These are phyloP conservation scores for Fundulus diaphanus DNA, from an alignment of 2,797 vertebrate species.

Conservation along the genomic window DNA sequence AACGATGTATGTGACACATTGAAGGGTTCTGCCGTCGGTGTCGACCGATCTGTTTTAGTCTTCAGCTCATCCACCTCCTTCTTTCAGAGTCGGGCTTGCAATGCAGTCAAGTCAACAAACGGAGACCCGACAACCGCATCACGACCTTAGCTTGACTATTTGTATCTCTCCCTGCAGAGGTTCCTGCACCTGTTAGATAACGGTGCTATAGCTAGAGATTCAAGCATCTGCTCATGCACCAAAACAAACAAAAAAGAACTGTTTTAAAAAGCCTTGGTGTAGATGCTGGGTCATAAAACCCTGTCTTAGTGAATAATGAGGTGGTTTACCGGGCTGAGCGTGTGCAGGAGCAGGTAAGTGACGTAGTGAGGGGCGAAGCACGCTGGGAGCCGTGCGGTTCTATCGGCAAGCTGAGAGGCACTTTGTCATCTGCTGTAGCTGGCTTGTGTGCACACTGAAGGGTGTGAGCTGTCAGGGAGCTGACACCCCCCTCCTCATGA, in stretches of 20 bases:
- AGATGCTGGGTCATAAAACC: conserved; percentile 66
- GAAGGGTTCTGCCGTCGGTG: not conserved
- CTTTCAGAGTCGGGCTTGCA: not conserved
- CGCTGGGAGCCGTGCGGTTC: conserved; percentile 66
- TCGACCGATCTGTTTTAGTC: not conserved
- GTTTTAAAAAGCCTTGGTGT: conserved; percentile 33
- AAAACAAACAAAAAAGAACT: conserved; percentile 21
- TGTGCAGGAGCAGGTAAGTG: conserved; percentile 69
- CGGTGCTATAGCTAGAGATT: conserved; percentile 39
- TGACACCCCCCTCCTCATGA: conserved; percentile 45
- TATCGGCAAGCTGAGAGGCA: conserved; percentile 53
- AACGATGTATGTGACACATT: conserved; percentile 45
- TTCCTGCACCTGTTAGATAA: conserved; percentile 44
- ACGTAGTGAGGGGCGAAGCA: conserved; percentile 73
- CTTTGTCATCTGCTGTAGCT: conserved; percentile 67
- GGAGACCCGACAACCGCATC: not conserved
- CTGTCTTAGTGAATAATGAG: conserved; percentile 80
- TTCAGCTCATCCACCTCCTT: not conserved
- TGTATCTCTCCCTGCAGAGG: conserved; percentile 12
- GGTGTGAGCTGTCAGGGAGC: conserved; percentile 54
- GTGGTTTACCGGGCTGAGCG: conserved; percentile 52
- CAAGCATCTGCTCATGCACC: conserved; percentile 67
- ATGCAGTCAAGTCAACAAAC: not conserved
- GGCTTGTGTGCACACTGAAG: conserved; percentile 47
- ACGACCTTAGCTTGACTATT: not conserved